Conservation (phyloP, 1,140 invertebrate genomes). For the Monomorium pharaonis region DNA sequence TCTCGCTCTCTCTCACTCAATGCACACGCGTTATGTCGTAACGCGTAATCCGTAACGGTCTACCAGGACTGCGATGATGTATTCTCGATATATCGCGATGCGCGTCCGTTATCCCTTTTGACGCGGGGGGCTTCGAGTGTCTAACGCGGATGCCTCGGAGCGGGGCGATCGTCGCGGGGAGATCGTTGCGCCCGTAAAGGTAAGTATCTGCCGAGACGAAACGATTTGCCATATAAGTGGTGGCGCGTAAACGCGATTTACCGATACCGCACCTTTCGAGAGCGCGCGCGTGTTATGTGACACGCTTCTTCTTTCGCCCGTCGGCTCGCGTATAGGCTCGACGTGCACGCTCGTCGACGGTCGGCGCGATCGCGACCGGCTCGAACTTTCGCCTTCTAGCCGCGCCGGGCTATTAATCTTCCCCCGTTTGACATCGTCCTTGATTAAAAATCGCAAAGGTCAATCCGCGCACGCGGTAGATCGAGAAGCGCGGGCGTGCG, state of each 20-base stretch:
- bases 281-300: slow-evolving; percentile 53
- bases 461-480: slow-evolving; percentile 21
- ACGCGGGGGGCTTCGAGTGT: not conserved
- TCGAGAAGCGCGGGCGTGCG: slow-evolving; percentile 27
- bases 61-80: not conserved
- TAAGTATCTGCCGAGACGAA: slow-evolving; percentile 64
- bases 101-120: not conserved
- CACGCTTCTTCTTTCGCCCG: slow-evolving; percentile 12
- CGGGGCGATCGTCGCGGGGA: not conserved
- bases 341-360: slow-evolving; percentile 55
- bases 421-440: slow-evolving; percentile 44
- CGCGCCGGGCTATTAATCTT: slow-evolving; percentile 60
- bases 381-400: slow-evolving; percentile 62
- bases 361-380: slow-evolving; percentile 25
- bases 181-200: slow-evolving; percentile 59
- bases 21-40: not conserved
- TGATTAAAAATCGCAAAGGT: slow-evolving; percentile 49
- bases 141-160: not conserved
- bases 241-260: slow-evolving; percentile 55
- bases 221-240: slow-evolving; percentile 70
- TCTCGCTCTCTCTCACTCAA: not conserved
- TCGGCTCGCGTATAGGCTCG: slow-evolving; percentile 36
- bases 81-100: not conserved
- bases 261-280: slow-evolving; percentile 38
- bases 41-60: not conserved